phyloP scores from a whole-genome alignment of 2,113 vertebrate species.

The Calonectris borealis region DNA sequence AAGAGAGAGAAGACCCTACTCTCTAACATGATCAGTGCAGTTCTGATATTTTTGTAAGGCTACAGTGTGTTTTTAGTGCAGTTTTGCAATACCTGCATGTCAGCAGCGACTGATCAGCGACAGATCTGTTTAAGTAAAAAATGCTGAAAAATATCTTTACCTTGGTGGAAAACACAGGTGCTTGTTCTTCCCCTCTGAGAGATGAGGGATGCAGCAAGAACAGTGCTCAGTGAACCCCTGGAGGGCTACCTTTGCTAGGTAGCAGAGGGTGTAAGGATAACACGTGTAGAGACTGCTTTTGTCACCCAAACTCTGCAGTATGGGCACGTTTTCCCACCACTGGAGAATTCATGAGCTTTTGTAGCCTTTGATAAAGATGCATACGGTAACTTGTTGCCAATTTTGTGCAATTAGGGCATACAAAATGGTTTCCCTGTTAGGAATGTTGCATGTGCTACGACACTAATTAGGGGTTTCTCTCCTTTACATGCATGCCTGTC shows the following conservation, averaged over 20 bases:
- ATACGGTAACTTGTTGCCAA: slow-evolving; percentile 70
- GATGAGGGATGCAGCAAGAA: not conserved
- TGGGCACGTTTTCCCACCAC: slow-evolving; percentile 52
- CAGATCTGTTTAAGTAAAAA: not conserved
- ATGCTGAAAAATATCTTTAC: not conserved
- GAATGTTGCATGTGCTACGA: slow-evolving; percentile 62
- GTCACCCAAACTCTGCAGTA: slow-evolving; percentile 59
- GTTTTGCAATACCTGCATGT: not conserved
- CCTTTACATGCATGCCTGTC: slow-evolving; percentile 64
- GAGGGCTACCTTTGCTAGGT: not conserved
- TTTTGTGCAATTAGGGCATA: slow-evolving; percentile 72
- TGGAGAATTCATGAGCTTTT: slow-evolving; percentile 52
- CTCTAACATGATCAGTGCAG: not conserved
- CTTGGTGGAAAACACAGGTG: not conserved
- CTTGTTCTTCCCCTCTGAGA: not conserved
- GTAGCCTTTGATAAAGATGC: slow-evolving; percentile 58
- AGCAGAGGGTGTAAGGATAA: not conserved
- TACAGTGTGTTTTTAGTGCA: not conserved
- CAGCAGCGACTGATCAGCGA: not conserved
- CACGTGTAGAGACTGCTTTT: not conserved
- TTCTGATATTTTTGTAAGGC: not conserved
- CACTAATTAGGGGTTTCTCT: slow-evolving; percentile 71
- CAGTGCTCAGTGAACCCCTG: not conserved
- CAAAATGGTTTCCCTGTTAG: slow-evolving; percentile 74
- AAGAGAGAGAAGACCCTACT: not conserved